Percentiles rank a stretch among this genome's conserved stretches.
Conservation (phyloP, 2,113 vertebrate genomes). For the Chitala chitala region DNA sequence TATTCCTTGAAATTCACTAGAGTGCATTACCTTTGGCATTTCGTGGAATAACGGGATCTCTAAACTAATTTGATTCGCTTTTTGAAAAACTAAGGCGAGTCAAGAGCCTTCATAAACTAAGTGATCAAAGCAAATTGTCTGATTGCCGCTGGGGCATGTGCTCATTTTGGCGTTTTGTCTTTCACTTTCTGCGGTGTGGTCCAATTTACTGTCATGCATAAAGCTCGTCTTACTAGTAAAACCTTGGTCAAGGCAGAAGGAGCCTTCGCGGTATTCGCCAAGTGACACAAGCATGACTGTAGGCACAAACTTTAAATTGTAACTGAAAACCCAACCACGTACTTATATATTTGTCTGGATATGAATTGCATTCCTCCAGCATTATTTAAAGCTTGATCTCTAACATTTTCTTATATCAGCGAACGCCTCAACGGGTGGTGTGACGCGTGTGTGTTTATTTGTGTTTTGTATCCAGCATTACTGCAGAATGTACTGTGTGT, state of each 20-base stretch:
- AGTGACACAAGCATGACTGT: too few relatives aligned
- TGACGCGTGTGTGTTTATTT: too few relatives aligned
- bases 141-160: constrained; percentile 33
- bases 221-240: constrained; percentile 34
- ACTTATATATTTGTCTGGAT: too few relatives aligned
- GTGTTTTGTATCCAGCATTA: too few relatives aligned
- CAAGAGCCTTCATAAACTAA: constrained; percentile 42
- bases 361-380: too few relatives aligned
- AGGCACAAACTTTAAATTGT: too few relatives aligned
- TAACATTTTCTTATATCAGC: too few relatives aligned
- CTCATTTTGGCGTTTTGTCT: constrained; percentile 34
- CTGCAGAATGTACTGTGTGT: neutral
- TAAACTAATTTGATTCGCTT: constrained; percentile 53
- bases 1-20: constrained; percentile 53
- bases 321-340: too few relatives aligned
- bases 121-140: constrained; percentile 49
- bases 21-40: constrained; percentile 56
- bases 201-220: constrained; percentile 34
- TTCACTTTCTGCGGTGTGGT: constrained; percentile 31
- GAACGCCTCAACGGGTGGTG: too few relatives aligned
- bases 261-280: neutral
- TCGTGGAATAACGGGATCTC: constrained; percentile 42
- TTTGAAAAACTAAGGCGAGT: constrained; percentile 44
- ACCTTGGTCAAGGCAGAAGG: constrained; percentile 22
- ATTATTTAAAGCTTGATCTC: too few relatives aligned